Base-by-base conservation (phyloP, 1,140 invertebrate species). In the Heliconius himera region DNA sequence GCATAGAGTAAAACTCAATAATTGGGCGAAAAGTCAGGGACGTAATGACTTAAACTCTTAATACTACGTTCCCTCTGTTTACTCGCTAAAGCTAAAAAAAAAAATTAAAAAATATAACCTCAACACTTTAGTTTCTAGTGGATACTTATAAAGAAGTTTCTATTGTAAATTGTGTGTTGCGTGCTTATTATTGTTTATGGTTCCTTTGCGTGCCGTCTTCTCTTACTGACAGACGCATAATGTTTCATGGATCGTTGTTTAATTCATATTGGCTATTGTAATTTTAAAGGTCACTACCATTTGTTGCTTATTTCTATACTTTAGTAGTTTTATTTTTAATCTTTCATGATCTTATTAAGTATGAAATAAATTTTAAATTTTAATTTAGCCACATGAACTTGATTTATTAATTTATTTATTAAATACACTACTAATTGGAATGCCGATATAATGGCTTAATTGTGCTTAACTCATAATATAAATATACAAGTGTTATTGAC, bases 211-310 rank as follows among this genome's bases (percentile, higher is more conserved):
- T 87, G 83, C 82, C 79, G 78, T 81, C 79, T 83, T 77, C 83
- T 77, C 74, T 80, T 82, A 82, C 81, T 82, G 80, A 81, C 79
- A 82, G 81, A 82, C 81, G 82, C 80, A 85, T 88, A 87, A 88
- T 86, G 83, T 79, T 86, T 82, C 60, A 26, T 79, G 82, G 81
- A 85, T 84, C 80, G 80, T 78, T 73, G 78, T 82, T 79, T 84
- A 83, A 84, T 84, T 66, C 26, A 82, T 78, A 84, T 74, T 84
- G 70, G 82, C 83, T 86, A 86, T 86, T 86, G 84, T 83, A 73
- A 80, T 85, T 82, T 81, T 81, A 80, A 78, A 82, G 81, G 78
- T 76, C 78, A 29, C 60, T 66, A 66, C 3, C 60, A 66, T 71
- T 72, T 74, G 51, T 79, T 79, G 76, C 71, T 79, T 76, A 49